These are phyloP conservation scores for Aurelia aurita complex sp. Pacific DNA, from an alignment of 30 jellyfish, hydroid and myxozoan genomes.

Conservation along the genomic window DNA sequence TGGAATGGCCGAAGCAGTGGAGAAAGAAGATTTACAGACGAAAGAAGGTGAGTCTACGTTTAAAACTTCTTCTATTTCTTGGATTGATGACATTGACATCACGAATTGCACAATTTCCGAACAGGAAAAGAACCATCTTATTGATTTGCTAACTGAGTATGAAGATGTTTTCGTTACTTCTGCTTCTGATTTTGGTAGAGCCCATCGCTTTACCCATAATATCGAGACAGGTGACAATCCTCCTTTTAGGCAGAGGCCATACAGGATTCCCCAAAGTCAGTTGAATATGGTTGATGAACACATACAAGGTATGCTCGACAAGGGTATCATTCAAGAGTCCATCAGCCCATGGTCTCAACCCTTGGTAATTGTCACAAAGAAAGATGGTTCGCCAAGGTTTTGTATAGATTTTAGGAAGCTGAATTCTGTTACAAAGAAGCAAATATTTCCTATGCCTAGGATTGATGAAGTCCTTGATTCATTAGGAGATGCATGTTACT, in stretches of 20 bases:
- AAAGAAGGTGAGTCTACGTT: constrained; percentile 7
- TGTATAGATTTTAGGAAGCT: constrained; percentile 37
- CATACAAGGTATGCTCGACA: constrained; percentile 18
- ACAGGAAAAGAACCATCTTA: constrained; percentile 7
- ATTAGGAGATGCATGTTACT: constrained; percentile 45
- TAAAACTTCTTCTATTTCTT: neutral
- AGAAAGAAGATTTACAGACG: neutral
- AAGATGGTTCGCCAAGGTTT: constrained; percentile 56
- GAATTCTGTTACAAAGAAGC: constrained; percentile 35
- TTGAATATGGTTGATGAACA: constrained; percentile 7
- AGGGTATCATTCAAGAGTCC: constrained; percentile 26
- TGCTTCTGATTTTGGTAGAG: constrained; percentile 14
- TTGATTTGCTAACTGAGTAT: too few relatives aligned
- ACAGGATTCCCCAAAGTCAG: constrained; percentile 4
- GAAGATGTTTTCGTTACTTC: too few relatives aligned
- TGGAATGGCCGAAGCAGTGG: constrained; percentile 45
- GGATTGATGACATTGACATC: constrained; percentile 27
- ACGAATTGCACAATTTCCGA: neutral
- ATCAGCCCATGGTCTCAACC: constrained; percentile 48
- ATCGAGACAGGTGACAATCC: too few relatives aligned
- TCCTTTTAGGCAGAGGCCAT: too few relatives aligned
- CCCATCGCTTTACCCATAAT: too few relatives aligned
- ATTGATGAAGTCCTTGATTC: constrained; percentile 49
- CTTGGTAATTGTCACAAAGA: constrained; percentile 24
- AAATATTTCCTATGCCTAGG: constrained; percentile 71